Evolutionary conservation across 2,113 vertebrate genomes (phyloP).

Genomic region (Toxotes chatareus): DNA sequence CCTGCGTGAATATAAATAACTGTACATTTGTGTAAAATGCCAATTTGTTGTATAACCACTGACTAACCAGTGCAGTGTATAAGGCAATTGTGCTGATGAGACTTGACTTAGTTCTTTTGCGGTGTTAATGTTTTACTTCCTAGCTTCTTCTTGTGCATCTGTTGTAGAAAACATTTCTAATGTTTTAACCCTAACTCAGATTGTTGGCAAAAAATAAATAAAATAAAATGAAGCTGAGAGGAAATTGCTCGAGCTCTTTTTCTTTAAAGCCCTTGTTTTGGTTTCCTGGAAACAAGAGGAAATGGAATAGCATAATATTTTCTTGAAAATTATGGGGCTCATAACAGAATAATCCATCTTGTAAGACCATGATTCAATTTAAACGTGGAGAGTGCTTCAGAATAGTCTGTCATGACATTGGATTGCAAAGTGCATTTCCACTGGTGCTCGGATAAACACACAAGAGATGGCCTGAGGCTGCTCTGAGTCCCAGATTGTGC

Average conservation of each 20-base stretch:
- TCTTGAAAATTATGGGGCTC: constrained; percentile 17
- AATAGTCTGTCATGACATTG: constrained; percentile 21
- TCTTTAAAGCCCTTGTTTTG: background rate
- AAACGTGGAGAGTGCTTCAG: constrained; percentile 32
- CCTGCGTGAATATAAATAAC: constrained; percentile 41
- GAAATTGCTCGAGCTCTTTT: background rate
- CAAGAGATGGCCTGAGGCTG: constrained; percentile 26
- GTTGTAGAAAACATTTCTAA: constrained; percentile 22
- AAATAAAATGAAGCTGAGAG: constrained; percentile 36
- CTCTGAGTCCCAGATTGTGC: constrained; percentile 24
- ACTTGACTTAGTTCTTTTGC: constrained; percentile 27
- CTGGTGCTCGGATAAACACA: constrained; percentile 18
- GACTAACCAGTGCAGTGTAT: constrained; percentile 17
- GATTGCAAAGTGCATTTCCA: constrained; percentile 40
- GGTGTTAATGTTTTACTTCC: constrained; percentile 1
- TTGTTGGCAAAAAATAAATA: constrained; percentile 37
- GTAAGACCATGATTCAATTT: constrained; percentile 40
- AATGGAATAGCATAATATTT: constrained; percentile 20
- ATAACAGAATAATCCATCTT: constrained; percentile 59
- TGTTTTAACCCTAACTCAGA: constrained; percentile 6
- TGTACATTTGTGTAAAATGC: constrained; percentile 43
- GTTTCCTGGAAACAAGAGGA: constrained; percentile 23
- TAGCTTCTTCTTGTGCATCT: constrained; percentile 42
- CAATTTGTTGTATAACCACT: constrained; percentile 34
- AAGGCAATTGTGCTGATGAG: constrained; percentile 17